phyloP scores from a whole-genome alignment of 2,888 invertebrate species.

The Oxycera nigricornis region DNA sequence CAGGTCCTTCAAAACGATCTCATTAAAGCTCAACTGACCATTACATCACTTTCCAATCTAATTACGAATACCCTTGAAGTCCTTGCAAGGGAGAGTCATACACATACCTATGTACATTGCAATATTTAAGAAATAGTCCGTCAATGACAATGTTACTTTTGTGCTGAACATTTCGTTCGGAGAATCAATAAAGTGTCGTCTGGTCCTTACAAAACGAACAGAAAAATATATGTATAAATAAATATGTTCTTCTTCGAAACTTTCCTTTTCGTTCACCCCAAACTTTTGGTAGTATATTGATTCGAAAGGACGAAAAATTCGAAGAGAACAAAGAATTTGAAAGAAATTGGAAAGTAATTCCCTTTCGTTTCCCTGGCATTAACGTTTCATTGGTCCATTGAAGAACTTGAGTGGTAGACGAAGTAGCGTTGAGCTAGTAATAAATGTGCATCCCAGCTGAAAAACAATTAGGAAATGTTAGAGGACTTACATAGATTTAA shows the following conservation, averaged over 20 bases:
- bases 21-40: too few species aligned
- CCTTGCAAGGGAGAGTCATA: too few species aligned
- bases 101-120: background rate
- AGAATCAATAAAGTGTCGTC: conserved; percentile 20
- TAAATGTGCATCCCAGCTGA: background rate
- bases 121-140: background rate
- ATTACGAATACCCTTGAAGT: too few species aligned
- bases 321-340: background rate
- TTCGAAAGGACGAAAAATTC: too few species aligned
- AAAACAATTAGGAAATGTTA: background rate
- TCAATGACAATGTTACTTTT: conserved; percentile 16
- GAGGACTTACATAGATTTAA: background rate
- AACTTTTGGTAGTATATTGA: background rate
- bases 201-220: background rate
- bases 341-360: background rate
- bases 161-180: background rate
- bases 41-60: too few species aligned
- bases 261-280: background rate
- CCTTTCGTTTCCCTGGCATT: background rate
- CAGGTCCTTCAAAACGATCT: too few species aligned
- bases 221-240: too few species aligned
- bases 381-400: background rate
- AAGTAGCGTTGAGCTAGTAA: background rate
- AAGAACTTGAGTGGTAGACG: background rate
- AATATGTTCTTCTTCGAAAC: background rate